phyloP scores from a whole-genome alignment of 2,113 vertebrate species.

The Benitochromis conjunctus region DNA sequence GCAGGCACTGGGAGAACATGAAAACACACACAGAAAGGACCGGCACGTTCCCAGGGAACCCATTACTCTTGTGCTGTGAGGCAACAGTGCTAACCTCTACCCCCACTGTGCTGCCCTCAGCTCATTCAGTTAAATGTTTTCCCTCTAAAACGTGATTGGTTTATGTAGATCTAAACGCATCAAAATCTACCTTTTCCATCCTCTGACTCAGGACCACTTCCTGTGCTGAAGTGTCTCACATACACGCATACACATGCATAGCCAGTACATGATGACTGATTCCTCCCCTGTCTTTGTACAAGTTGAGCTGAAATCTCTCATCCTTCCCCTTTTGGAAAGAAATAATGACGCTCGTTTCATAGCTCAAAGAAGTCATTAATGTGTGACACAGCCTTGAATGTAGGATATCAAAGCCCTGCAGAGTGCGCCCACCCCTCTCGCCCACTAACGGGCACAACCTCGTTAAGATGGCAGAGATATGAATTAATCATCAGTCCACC shows the following conservation, averaged over 20 bases:
- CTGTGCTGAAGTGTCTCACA: background rate
- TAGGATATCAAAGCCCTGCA: conserved; percentile 45
- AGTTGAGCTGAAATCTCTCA: conserved; percentile 27
- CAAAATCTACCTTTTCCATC: background rate
- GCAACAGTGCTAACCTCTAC: background rate
- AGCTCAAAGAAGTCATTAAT: conserved; percentile 59
- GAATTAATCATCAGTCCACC: conserved; percentile 52
- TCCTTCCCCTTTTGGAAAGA: conserved; percentile 33
- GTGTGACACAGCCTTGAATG: conserved; percentile 53
- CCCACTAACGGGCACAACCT: conserved; percentile 36
- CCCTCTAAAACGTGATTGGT: background rate
- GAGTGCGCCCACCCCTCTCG: background rate
- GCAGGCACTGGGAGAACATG: background rate
- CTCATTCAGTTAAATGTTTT: background rate
- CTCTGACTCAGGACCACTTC: background rate
- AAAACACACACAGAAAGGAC: background rate
- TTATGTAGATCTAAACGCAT: background rate
- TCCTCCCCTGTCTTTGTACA: conserved; percentile 13
- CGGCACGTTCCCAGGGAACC: background rate
- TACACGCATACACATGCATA: background rate
- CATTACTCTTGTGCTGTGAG: background rate
- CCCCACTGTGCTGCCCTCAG: background rate
- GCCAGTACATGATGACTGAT: background rate
- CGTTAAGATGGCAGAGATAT: conserved; percentile 40
- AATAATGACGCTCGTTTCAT: conserved; percentile 54